Base-by-base conservation (phyloP, 2,113 vertebrate species). In the Pluvialis apricaria region DNA sequence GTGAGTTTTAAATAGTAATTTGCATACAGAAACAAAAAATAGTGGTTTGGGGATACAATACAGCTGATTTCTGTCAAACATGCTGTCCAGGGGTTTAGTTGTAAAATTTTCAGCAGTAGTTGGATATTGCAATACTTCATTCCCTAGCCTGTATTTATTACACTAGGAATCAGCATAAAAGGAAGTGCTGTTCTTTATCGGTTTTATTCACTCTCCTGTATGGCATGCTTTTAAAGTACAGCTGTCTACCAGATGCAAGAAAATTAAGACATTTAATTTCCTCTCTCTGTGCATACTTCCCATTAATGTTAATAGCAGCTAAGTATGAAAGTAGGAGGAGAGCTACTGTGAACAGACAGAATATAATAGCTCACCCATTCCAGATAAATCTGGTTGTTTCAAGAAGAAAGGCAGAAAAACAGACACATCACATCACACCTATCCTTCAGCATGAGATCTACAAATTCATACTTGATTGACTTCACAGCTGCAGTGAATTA, bases 231-330 rank as follows among this genome's bases (percentile, higher is more conserved):
- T 80, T 58, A 65, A 81, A 94, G 52, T 73, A 91, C 81, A 96
- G 90, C 91, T 95, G 94, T 49, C 90, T 79, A 72, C 82, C 95
- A 96, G 96, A 94, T 86, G 90, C 78, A 76, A 92, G 83, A 93
- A 96, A 96, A 97, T 96, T 90, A 97, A 93, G 85, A 79, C 47
- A 70, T 95, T 94, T 96, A 38, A 94, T 95, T 94, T 96, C 91
- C 94, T 85, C 81, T 94, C 90, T 44, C 88, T 71, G 42, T 31
- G 75, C 73, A 28, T 80, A 95, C 34, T 64, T 95, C 87, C 58
- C 19, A 12, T 92, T 92, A 92, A 86, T 58, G 78, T 51, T 94
- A 94, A 96, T 82, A 66, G 86, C 90, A 85, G 83, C 60, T 62
- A 85, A 55, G 62, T 25, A 70, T 42, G 75, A 60, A 89, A 92